Evolutionary conservation across 2,888 invertebrate species (phyloP).

Genomic region (Syrista parreyssii): DNA sequence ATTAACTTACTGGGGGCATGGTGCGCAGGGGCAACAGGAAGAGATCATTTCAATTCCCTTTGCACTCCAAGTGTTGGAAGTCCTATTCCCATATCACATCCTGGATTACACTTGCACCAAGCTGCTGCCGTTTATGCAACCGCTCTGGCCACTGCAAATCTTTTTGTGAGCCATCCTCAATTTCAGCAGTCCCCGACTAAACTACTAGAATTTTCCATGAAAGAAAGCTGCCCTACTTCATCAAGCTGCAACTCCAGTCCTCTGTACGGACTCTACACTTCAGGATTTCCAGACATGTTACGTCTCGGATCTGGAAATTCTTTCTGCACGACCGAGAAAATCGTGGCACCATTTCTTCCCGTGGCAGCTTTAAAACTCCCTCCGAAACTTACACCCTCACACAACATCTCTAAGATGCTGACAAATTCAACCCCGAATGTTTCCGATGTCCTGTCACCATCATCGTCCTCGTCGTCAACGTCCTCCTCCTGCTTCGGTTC

Average conservation of each 20-base stretch:
- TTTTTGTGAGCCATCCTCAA: conserved; percentile 26
- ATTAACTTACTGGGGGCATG: neutral
- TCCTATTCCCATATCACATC: neutral
- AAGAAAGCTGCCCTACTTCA: neutral
- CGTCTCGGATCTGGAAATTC: neutral
- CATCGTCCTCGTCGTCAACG: neutral
- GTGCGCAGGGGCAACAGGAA: neutral
- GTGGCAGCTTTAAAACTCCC: neutral
- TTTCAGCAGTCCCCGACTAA: conserved; percentile 22
- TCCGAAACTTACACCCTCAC: neutral
- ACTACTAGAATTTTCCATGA: conserved; percentile 1
- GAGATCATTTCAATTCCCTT: neutral
- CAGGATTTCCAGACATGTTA: conserved; percentile 15
- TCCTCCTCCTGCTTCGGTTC: neutral
- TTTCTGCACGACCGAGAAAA: neutral
- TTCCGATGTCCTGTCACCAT: neutral
- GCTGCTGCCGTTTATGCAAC: conserved; percentile 31
- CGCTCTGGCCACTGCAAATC: conserved; percentile 32
- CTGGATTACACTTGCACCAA: conserved; percentile 26
- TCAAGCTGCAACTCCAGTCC: conserved; percentile 15
- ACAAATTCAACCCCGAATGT: neutral
- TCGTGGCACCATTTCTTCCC: neutral
- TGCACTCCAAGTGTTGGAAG: neutral
- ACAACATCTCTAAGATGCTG: neutral
- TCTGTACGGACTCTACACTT: conserved; percentile 22